Conservation (phyloP, 1,140 invertebrate species). For the Chironomus tepperi region DNA sequence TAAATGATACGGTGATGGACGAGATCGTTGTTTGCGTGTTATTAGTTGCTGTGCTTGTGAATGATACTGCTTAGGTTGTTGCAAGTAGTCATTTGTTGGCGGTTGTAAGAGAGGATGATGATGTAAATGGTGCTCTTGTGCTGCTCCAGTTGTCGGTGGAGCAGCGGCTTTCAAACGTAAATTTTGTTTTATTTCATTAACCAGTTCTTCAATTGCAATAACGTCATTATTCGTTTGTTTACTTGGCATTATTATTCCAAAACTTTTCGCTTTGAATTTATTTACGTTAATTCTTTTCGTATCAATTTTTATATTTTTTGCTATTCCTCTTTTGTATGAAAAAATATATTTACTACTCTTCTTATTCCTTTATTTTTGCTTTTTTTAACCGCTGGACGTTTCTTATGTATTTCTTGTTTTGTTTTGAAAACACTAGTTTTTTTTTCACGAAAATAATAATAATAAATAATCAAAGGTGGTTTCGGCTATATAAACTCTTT, state of each 20-base stretch:
- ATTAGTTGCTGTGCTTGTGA: conserved; percentile 34
- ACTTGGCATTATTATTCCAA: conserved; percentile 25
- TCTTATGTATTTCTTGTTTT: background rate
- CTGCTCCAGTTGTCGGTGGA: conserved; percentile 41
- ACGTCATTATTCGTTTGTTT: conserved; percentile 28
- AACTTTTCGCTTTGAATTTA: background rate
- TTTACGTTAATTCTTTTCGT: background rate
- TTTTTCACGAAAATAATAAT: background rate
- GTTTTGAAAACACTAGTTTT: background rate
- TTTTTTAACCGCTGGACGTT: background rate
- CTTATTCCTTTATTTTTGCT: background rate
- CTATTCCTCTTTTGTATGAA: background rate
- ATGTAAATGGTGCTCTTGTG: conserved; percentile 26
- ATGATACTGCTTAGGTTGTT: conserved; percentile 5
- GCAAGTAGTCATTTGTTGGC: background rate
- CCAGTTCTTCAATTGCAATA: conserved; percentile 53
- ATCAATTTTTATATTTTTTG: background rate
- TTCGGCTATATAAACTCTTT: conserved; percentile 11
- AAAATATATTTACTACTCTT: background rate
- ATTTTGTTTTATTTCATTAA: conserved; percentile 61
- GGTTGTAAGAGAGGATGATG: background rate
- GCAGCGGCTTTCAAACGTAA: conserved; percentile 44
- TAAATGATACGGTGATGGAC: conserved; percentile 53
- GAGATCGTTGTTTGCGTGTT: conserved; percentile 38
- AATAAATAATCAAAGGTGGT: conserved; percentile 14